Evolutionary conservation across 2,797 vertebrate species (phyloP).

Genomic region (Pangasius krempfi): DNA sequence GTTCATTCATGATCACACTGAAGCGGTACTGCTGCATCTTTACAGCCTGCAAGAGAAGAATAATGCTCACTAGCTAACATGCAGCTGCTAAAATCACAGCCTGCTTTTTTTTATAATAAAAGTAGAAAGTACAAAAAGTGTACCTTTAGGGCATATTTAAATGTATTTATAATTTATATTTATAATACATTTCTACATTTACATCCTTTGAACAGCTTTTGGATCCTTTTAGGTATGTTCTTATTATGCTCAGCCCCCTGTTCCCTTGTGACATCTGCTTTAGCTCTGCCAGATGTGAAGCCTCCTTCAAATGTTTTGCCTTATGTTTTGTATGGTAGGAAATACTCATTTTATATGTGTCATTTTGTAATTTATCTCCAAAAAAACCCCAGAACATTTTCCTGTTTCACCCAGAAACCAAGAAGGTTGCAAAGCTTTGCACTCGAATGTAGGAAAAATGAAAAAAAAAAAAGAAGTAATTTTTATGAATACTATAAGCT

Average conservation of each 20-base stretch:
- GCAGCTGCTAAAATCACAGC: conserved; percentile 9
- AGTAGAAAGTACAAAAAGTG: not conserved
- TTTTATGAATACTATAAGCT: not conserved
- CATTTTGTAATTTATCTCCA: not conserved
- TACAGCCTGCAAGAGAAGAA: conserved; percentile 74
- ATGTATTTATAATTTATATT: not conserved
- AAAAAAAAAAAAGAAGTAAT: not conserved
- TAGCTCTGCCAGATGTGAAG: not conserved
- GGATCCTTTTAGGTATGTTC: not conserved
- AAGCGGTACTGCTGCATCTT: conserved; percentile 96
- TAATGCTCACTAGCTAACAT: not conserved
- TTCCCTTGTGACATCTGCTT: not conserved
- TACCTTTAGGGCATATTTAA: not conserved
- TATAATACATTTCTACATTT: not conserved
- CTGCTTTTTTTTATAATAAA: not conserved
- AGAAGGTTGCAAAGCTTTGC: not conserved
- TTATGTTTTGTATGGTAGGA: not conserved
- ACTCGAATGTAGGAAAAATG: not conserved
- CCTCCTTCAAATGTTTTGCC: not conserved
- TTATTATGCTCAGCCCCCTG: not conserved
- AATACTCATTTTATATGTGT: not conserved
- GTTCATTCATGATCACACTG: conserved; percentile 92
- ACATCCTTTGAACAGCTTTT: not conserved
- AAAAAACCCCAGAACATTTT: not conserved
- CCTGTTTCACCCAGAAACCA: not conserved